A percentile compares a stretch with the other conserved stretches of the same genome.
Evolutionary conservation across 2,888 invertebrate genomes (phyloP).

Genomic region (Agonum fuliginosum): DNA sequence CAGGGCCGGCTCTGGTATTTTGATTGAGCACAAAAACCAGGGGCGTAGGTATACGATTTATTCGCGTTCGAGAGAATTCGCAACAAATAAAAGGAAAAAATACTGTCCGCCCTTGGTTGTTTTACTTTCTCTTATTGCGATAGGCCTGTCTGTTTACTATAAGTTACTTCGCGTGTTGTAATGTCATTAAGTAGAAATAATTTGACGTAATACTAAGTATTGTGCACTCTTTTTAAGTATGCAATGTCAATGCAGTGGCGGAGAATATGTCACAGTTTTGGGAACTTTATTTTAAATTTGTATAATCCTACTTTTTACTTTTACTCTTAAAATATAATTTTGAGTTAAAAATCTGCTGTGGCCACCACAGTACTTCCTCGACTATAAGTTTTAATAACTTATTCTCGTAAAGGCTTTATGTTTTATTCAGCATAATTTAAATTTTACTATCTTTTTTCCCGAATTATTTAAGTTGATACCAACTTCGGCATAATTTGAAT

Average conservation of each 20-base stretch:
- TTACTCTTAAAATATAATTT: too few species aligned
- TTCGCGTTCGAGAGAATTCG: background rate
- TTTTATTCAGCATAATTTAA: too few species aligned
- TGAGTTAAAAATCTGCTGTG: too few species aligned
- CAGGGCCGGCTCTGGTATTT: background rate
- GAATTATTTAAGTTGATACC: too few species aligned
- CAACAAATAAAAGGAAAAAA: background rate
- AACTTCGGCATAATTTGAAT: too few species aligned
- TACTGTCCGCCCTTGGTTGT: background rate
- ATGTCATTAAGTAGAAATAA: constrained; percentile 31
- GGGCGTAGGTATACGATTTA: constrained; percentile 16
- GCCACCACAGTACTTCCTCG: too few species aligned
- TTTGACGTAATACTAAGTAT: constrained; percentile 29
- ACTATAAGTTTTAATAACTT: too few species aligned
- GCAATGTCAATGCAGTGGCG: constrained; percentile 27
- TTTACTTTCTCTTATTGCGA: constrained; percentile 38
- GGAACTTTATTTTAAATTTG: background rate
- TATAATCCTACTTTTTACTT: too few species aligned
- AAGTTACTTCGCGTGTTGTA: constrained; percentile 25
- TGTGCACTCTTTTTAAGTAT: constrained; percentile 25
- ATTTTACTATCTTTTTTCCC: too few species aligned
- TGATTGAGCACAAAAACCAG: background rate
- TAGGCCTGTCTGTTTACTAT: constrained; percentile 8
- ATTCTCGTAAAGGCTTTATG: too few species aligned
- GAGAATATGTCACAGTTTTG: background rate